Percentiles rank a stretch among this genome's conserved stretches.
phyloP scores from a whole-genome alignment of 2,888 invertebrate genomes.

The Flabesymbios commensalis region DNA sequence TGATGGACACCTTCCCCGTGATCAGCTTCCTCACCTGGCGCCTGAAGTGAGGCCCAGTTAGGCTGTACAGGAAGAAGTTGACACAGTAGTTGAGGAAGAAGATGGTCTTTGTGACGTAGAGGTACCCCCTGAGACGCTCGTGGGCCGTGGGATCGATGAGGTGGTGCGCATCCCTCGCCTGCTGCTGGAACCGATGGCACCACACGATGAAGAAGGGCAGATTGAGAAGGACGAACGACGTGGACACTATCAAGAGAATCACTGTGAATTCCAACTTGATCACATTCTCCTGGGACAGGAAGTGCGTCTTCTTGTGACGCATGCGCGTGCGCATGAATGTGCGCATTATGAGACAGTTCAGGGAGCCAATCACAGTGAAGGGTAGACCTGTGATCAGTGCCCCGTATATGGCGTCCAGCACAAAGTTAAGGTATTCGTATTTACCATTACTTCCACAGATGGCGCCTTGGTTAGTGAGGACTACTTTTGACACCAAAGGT shows the following conservation, averaged over 20 bases:
- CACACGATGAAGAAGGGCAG: conserved; percentile 53
- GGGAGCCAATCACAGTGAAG: conserved; percentile 47
- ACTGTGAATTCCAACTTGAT: conserved; percentile 52
- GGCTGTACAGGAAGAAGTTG: conserved; percentile 55
- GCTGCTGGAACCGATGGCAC: conserved; percentile 36
- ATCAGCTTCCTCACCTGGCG: conserved; percentile 18
- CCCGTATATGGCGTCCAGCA: conserved; percentile 50
- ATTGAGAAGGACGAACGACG: conserved; percentile 53
- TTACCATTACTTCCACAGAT: conserved; percentile 42
- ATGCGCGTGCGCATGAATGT: conserved; percentile 36
- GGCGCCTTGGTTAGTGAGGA: conserved; percentile 9
- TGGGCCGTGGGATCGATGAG: conserved; percentile 16
- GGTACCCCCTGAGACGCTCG: conserved; percentile 11
- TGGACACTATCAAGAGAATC: conserved; percentile 52
- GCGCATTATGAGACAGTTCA: conserved; percentile 52
- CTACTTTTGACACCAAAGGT: conserved; percentile 39
- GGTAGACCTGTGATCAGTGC: conserved; percentile 51
- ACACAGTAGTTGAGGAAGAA: conserved; percentile 55
- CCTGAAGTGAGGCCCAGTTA: conserved; percentile 53
- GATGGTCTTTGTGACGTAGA: conserved; percentile 42
- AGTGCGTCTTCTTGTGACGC: conserved; percentile 40
- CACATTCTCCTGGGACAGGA: conserved; percentile 38
- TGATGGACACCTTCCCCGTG: too few species aligned
- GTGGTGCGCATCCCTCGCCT: conserved; percentile 19
- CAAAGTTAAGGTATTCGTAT: conserved; percentile 38